Conservation (phyloP, 2,113 vertebrate species). For the Heterotis niloticus region DNA sequence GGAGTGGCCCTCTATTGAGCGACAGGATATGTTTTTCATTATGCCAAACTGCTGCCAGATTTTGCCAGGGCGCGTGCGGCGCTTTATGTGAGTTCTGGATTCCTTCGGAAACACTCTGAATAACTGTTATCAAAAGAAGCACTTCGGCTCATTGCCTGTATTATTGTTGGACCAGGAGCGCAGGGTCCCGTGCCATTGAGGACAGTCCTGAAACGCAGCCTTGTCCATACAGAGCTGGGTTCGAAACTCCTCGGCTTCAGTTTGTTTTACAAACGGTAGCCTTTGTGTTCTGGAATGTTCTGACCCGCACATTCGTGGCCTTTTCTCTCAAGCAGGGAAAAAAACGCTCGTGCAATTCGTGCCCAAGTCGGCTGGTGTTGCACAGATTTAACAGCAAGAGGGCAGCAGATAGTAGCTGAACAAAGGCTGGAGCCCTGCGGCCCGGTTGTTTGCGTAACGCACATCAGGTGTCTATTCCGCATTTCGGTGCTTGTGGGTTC, state of each 20-base stretch:
- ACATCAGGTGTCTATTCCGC: neutral
- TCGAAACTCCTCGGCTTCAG: no score
- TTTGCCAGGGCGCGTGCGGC: neutral
- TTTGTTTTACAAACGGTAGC: neutral
- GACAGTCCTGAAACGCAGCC: neutral
- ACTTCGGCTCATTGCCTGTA: neutral
- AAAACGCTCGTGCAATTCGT: neutral
- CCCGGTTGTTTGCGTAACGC: neutral
- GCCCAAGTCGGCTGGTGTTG: constrained; percentile 17
- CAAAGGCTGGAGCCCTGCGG: neutral
- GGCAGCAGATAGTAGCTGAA: constrained; percentile 42
- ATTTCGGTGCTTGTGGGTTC: neutral
- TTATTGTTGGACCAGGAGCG: neutral
- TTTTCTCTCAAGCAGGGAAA: neutral
- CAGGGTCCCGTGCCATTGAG: neutral
- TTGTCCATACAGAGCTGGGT: neutral
- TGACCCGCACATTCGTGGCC: neutral
- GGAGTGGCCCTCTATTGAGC: neutral
- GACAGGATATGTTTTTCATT: neutral
- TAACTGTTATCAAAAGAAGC: constrained; percentile 10
- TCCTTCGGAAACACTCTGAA: neutral
- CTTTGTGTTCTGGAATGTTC: constrained; percentile 32
- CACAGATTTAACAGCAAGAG: constrained; percentile 39
- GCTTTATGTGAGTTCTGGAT: neutral
- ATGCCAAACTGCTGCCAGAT: neutral